These are phyloP conservation scores for Philaethria dido DNA, from an alignment of 2,888 invertebrate species.

Conservation along the genomic window DNA sequence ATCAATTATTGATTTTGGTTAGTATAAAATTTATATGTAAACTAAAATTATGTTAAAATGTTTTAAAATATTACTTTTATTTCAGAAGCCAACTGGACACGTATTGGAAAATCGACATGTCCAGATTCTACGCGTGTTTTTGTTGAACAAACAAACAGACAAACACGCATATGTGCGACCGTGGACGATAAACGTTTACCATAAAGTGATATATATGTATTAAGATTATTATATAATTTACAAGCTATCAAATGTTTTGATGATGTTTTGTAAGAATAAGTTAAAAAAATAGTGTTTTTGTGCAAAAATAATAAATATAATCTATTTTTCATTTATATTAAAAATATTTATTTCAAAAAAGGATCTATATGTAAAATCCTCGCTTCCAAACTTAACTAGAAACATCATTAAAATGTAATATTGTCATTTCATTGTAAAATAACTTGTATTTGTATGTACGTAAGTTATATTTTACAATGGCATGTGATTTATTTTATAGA, in stretches of 20 bases:
- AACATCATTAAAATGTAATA: constrained; percentile 7
- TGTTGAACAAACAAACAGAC: constrained; percentile 54
- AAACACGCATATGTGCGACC: constrained; percentile 18
- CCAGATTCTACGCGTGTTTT: constrained; percentile 76
- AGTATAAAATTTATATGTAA: too few relatives aligned
- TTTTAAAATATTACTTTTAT: background rate
- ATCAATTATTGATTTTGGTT: background rate
- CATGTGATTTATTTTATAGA: background rate
- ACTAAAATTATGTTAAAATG: too few relatives aligned
- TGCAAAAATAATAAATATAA: background rate
- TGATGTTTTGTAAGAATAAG: constrained; percentile 3
- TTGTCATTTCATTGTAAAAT: constrained; percentile 9
- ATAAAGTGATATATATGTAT: constrained; percentile 33
- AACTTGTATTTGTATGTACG: background rate
- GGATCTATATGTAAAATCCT: background rate
- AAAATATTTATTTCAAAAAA: background rate
- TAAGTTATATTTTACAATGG: constrained; percentile 22
- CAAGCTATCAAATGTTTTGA: background rate
- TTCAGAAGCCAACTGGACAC: constrained; percentile 64
- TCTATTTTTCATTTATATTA: background rate
- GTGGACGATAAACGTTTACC: constrained; percentile 32
- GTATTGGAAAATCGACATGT: constrained; percentile 70
- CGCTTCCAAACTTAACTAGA: background rate
- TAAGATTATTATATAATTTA: constrained; percentile 23
- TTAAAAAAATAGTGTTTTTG: background rate